Base-by-base conservation (phyloP, 2,797 vertebrate species). In the Scarus forsteni region DNA sequence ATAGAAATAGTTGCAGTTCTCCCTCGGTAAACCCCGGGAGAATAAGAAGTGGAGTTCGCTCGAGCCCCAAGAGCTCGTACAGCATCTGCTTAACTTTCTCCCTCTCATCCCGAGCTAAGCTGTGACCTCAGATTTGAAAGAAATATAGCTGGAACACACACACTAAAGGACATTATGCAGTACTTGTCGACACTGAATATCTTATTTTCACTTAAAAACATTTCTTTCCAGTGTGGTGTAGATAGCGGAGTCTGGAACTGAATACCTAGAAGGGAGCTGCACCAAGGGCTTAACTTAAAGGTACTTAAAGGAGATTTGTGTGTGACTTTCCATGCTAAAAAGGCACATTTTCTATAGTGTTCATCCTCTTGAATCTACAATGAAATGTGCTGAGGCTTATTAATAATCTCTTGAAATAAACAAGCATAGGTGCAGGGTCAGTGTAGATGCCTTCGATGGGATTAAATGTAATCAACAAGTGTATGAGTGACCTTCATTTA, bases 1-100 rank as follows among this genome's bases (percentile, higher is more conserved):
- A 88, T 72, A 87, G 74, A 86, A 87, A 78, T 75, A 74, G 82
- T 81, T 89, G 78, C 83, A 84, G 80, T 79, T 83, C 79, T 88
- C 83, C 73, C 57, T 73, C 75, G 60, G 81, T 61, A 88, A 90
- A 86, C 82, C 89, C 85, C 60, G 3, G 11, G 89, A 92, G 90
- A 90, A 88, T 87, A 71, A 74, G 54, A 88, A 82, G 75, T 50
- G 58, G 74, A 88, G 68, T 88, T 86, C 66, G 80, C 64, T 60
- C 54, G 77, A 91, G 73, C 69, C 19, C 62, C 49, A 48, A 54
- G 46, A 83, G 84, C 73, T 81, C 81, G 56, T 45, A 64, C 58
- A 67, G 63, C 61, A 76, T 79, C 68, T 56, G 59, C 79, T 59
- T 52, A 79, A 80, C 81, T 81, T 84, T 83, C 76, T 84, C 39